These are phyloP conservation scores for Paraescarpia echinospica DNA, from an alignment of 1,140 invertebrate genomes.

Conservation along the genomic window DNA sequence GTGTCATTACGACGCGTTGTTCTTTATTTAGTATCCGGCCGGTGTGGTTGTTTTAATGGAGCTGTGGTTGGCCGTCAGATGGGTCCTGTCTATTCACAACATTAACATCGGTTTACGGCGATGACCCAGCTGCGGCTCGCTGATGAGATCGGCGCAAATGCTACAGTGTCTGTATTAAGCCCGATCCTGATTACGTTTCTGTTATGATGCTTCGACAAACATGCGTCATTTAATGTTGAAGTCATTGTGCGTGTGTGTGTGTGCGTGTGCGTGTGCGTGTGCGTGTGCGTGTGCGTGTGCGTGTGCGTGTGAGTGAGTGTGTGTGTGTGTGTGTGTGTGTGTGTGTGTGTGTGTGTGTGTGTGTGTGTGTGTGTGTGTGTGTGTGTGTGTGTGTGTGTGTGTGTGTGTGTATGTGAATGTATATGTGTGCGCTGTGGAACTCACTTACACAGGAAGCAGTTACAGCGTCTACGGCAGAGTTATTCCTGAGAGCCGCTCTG, in stretches of 20 bases:
- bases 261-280: constrained; percentile 12
- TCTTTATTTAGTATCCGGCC: not conserved
- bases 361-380: constrained; percentile 7
- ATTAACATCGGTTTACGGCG: not conserved
- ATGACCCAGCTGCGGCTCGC: not conserved
- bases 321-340: constrained; percentile 18
- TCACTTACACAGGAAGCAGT: no score
- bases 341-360: constrained; percentile 18
- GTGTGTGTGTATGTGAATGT: no score
- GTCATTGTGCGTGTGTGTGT: not conserved
- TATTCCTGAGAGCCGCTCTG: no score
- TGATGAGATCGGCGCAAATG: not conserved
- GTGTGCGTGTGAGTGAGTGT: constrained; percentile 8
- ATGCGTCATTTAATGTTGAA: not conserved
- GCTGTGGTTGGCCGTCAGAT: not conserved
- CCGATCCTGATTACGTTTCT: not conserved
- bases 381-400: not conserved
- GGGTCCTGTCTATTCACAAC: not conserved
- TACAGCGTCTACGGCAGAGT: no score
- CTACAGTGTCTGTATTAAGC: not conserved
- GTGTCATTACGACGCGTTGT: not conserved
- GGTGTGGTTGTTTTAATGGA: not conserved
- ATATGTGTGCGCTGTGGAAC: no score
- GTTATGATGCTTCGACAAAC: not conserved
- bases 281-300: constrained; percentile 10